A percentile compares a stretch with the other conserved stretches of the same genome.
phyloP scores from a whole-genome alignment of 2,888 invertebrate species.

The Orthonevra nobilis region DNA sequence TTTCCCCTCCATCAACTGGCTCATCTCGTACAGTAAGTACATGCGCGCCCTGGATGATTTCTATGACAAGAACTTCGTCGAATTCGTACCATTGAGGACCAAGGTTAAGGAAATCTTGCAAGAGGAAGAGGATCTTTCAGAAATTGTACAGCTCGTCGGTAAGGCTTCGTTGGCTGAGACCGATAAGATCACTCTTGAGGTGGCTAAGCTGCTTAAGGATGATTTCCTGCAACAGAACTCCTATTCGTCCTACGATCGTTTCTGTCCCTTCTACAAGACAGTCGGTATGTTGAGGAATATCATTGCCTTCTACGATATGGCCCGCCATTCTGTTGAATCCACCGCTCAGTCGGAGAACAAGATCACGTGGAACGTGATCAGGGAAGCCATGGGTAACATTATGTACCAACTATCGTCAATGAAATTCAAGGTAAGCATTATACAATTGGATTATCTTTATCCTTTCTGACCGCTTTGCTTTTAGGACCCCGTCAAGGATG shows the following conservation, averaged over 20 bases:
- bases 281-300: constrained; percentile 99
- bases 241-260: constrained; percentile 96
- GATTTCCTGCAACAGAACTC: constrained; percentile 99
- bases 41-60: constrained; percentile 99
- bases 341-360: constrained; percentile 99
- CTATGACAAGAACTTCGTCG: constrained; percentile 98
- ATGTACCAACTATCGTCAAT: constrained; percentile 98
- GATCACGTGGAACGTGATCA: constrained; percentile 98
- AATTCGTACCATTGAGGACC: constrained; percentile 97
- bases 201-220: constrained; percentile 98
- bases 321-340: constrained; percentile 97
- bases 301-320: constrained; percentile 98
- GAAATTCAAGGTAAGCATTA: constrained; percentile 98
- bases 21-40: constrained; percentile 99
- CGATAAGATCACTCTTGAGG: constrained; percentile 99
- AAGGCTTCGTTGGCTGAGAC: constrained; percentile 99
- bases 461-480: constrained; percentile 65
- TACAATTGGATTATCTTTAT: background rate
- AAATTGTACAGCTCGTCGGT: constrained; percentile 99
- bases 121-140: constrained; percentile 99
- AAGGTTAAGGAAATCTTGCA: constrained; percentile 97
- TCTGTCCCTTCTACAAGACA: constrained; percentile 99
- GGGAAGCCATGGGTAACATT: constrained; percentile 97
- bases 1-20: constrained; percentile 99
- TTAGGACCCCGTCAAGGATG: constrained; percentile 98